Base-by-base conservation (phyloP, 2,113 vertebrate species). In the Oreotragus oreotragus region DNA sequence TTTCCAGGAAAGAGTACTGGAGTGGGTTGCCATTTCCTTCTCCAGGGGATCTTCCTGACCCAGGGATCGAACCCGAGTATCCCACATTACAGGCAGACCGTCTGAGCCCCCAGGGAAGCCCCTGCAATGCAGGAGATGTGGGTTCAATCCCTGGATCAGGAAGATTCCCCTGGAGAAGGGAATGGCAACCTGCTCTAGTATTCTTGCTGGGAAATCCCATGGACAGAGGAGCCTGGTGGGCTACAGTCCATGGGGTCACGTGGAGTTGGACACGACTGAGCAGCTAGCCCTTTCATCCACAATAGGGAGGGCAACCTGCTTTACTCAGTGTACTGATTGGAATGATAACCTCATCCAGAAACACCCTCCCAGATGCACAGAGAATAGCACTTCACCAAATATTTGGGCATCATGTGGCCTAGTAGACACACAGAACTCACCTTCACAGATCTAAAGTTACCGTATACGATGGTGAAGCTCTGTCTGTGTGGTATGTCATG, bases 401-500 rank as follows among this genome's bases (percentile, higher is more conserved):
- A 36, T 28, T 25, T 14, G 76, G 66, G 33, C 12, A 60, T 28
- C 57, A 7, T 16, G 12, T 51, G 70, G n/a, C 53, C 30, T 21
- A 36, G 21, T 62, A 51, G 57, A 84, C 43, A 21, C 3, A 60
- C 9, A 43, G 49, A 66, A 64, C 57, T 16, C 28, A 36, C 27
- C 21, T 58, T 28, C 66, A 66, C 9, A 15, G 88, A 16, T 43
- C 43, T 79, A 43, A 58, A 27, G 13, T 70, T 62, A 80, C 14
- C 23, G n/a, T 45, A 15, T 0, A 5, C 58, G 12, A 9, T 28
- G 33, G 53, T 10, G 30, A 90, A 79, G 33, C 55, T 4, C 28
- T n/a, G 39, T 33, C 15, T 30, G 17, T 3, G 1, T 6, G 19
- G n/a, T 10, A 19, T 2, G 58, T 28, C 8, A 2, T 12, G 17